A percentile compares a stretch with the other conserved stretches of the same genome.
These are phyloP conservation scores for Melanargia galathea DNA, from an alignment of 2,888 invertebrate genomes.

Conservation along the genomic window DNA sequence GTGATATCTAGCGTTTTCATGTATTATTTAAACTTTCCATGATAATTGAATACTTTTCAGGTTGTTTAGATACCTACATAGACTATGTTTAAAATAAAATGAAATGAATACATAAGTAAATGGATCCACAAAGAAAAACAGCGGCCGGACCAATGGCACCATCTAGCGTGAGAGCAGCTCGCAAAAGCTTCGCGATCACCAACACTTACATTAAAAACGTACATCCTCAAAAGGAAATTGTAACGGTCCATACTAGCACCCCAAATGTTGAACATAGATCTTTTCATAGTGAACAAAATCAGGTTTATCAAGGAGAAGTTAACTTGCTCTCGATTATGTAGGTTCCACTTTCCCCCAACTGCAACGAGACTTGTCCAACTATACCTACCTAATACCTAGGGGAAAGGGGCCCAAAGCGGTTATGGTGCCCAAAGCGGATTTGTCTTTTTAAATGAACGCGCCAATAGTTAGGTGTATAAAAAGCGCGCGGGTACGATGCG, in stretches of 20 bases:
- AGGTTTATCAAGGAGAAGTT: conserved; percentile 68
- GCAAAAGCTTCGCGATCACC: conserved; percentile 59
- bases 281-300: conserved; percentile 59
- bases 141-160: conserved; percentile 64
- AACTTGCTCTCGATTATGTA: conserved; percentile 72
- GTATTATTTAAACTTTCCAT: background rate
- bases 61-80: background rate
- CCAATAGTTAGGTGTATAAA: too few relatives aligned
- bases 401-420: too few relatives aligned
- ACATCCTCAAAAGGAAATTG: conserved; percentile 58
- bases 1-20: background rate
- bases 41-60: background rate
- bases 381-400: too few relatives aligned
- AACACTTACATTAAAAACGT: conserved; percentile 49
- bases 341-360: conserved; percentile 39
- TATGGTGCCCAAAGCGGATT: too few relatives aligned
- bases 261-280: conserved; percentile 62
- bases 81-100: conserved; percentile 9
- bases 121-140: conserved; percentile 66
- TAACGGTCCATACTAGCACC: conserved; percentile 65
- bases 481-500: too few relatives aligned
- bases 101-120: conserved; percentile 36
- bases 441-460: too few relatives aligned
- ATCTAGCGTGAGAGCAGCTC: conserved; percentile 53
- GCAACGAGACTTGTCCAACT: too few relatives aligned